Evolutionary conservation across 2,888 invertebrate genomes (phyloP), one percentile per base, ranked within the genome.

Genomic region (Parthenolecanium corni): DNA sequence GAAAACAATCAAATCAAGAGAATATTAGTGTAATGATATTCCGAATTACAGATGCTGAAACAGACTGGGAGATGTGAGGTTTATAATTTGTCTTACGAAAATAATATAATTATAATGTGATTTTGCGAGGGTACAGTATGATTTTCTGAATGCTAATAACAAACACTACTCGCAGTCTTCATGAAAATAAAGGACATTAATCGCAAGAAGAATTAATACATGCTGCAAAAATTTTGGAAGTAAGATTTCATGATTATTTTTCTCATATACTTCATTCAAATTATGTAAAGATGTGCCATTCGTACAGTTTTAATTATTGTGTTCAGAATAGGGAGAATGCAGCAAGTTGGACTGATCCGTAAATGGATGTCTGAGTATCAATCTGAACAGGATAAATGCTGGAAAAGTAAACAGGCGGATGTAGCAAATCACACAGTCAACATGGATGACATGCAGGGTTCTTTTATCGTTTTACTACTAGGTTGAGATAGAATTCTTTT

Each of bases 391-490:
- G 87, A 91, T 73, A 82, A 84, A 66, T 93, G 92, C 71, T 88
- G 80, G 80, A 84, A 80, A 72, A 79, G 67, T 1, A 77, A 79
- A 1, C 73, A 79, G 20, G 76, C 82, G 0, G 84, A 84, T 73
- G 86, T 84, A n/a, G 83, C 83, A 66, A 90, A 89, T 71, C 88
- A 91, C 70, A 89, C 88, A 40, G 92, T 93, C 46, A 89, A 89
- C 72, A 78, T 92, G 68, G 81, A 84, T 57, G 92, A 93, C 70
- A 93, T 92, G 91, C 90, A 92, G 73, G 93, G 92, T 12, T 91
- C 89, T 24, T 92, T 92, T 75, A 85, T 90, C 69, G 84, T 93
- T 0, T 75, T 92, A 2, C 78, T 89, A 61, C 74, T 91, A 61
- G 91, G 90, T 87, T 40, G 63, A 38, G n/a, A n/a, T 46, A 12